Evolutionary conservation across 53 echinoderm and acorn worm genomes (phyloP).

Genomic region (Luidia sarsii): DNA sequence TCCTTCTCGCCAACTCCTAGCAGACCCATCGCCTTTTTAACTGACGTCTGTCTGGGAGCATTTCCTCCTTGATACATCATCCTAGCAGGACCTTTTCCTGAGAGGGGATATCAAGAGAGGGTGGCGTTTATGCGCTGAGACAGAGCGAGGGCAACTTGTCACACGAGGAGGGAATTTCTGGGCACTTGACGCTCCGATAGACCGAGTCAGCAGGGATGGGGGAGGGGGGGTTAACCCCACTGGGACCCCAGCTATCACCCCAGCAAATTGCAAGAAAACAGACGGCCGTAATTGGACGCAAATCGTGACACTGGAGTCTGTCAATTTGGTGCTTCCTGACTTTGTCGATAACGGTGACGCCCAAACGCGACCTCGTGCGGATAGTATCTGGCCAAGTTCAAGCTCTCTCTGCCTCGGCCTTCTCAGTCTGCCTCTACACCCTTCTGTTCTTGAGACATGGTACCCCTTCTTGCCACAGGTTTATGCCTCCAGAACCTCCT

Average conservation of each 20-base stretch:
- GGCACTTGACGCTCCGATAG: too few species aligned
- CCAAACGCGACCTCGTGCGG: neutral
- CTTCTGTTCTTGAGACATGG: too few species aligned
- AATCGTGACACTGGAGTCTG: conserved; percentile 30
- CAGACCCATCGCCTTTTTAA: conserved; percentile 28
- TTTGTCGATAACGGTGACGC: conserved; percentile 20
- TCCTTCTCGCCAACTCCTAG: conserved; percentile 22
- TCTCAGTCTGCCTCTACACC: too few species aligned
- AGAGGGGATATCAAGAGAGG: conserved; percentile 40
- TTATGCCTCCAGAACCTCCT: too few species aligned
- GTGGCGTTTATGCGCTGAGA: conserved; percentile 10
- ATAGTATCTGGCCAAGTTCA: conserved; percentile 34
- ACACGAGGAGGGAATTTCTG: neutral
- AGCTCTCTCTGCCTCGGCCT: neutral
- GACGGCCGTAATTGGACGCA: conserved; percentile 48
- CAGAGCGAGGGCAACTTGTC: conserved; percentile 3
- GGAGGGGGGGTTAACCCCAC: neutral
- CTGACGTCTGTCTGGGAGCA: conserved; percentile 38
- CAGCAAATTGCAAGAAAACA: conserved; percentile 37
- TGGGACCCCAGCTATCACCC: conserved; percentile 27
- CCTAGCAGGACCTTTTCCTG: conserved; percentile 52
- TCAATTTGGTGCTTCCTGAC: conserved; percentile 31
- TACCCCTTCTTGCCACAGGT: too few species aligned
- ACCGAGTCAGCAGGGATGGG: too few species aligned
- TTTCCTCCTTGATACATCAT: conserved; percentile 47